A percentile compares a stretch with the other conserved stretches of the same genome.
These are phyloP conservation scores for Trissolcus japonicus DNA, from an alignment of 2,888 invertebrate species.

Conservation along the genomic window DNA sequence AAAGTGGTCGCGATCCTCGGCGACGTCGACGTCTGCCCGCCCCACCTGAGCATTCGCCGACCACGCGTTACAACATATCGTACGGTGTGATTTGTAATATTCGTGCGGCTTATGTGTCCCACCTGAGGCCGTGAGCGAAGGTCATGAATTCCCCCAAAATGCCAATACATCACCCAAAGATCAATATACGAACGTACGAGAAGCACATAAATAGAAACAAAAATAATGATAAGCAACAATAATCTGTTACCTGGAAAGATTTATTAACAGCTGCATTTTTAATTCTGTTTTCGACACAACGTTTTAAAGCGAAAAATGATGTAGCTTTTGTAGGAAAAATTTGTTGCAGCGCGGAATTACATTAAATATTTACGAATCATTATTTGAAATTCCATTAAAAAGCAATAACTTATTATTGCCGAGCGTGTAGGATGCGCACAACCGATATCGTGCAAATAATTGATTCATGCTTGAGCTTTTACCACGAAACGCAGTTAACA, in stretches of 20 bases:
- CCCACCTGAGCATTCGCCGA: slow-evolving; percentile 51
- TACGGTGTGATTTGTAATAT: slow-evolving; percentile 46
- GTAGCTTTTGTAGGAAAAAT: background rate
- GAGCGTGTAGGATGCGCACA: slow-evolving; percentile 13
- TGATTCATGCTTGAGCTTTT: slow-evolving; percentile 39
- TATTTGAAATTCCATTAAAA: slow-evolving; percentile 21
- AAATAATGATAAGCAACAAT: background rate
- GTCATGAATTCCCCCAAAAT: slow-evolving; percentile 54
- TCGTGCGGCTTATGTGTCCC: slow-evolving; percentile 42
- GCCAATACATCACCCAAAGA: slow-evolving; percentile 17
- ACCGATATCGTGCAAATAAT: slow-evolving; percentile 29
- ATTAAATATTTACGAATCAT: slow-evolving; percentile 17
- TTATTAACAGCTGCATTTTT: background rate
- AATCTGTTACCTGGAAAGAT: background rate
- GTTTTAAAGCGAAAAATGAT: too few species aligned
- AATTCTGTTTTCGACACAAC: too few species aligned
- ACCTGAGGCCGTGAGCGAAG: slow-evolving; percentile 56
- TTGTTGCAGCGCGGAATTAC: background rate
- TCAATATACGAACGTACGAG: slow-evolving; percentile 17
- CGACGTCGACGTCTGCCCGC: slow-evolving; percentile 45
- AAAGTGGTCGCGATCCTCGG: slow-evolving; percentile 65
- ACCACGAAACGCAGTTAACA: slow-evolving; percentile 41
- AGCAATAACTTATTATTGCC: slow-evolving; percentile 24
- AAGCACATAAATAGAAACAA: slow-evolving; percentile 8
- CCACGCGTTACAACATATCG: slow-evolving; percentile 63